phyloP scores from a whole-genome alignment of 53 echinoderm and acorn worm species.

The Temnopleurus reevesii region DNA sequence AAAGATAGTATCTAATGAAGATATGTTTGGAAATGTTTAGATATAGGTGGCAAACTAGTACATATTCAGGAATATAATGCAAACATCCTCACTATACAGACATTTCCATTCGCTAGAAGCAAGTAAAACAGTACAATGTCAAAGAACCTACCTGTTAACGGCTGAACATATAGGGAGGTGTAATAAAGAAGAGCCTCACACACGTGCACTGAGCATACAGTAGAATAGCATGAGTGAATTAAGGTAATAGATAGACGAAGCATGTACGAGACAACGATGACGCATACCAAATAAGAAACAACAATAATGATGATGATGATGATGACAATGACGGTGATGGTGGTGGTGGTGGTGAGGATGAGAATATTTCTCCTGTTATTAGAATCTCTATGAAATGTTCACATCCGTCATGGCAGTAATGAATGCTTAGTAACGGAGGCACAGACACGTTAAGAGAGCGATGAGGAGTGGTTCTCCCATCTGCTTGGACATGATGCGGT shows the following conservation, averaged over 20 bases:
- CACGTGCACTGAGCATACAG: not conserved
- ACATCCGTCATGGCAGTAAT: not conserved
- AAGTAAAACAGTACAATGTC: not conserved
- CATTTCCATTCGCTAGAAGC: not conserved
- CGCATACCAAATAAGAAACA: not conserved
- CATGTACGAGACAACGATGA: slow-evolving; percentile 26
- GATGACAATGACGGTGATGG: too few species aligned
- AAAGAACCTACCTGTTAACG: slow-evolving; percentile 40
- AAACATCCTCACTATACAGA: not conserved
- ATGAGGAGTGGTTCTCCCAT: slow-evolving; percentile 35
- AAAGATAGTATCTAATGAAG: too few species aligned
- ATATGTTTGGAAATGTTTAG: too few species aligned
- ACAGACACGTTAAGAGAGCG: not conserved
- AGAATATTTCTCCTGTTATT: not conserved
- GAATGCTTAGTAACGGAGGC: slow-evolving; percentile 29
- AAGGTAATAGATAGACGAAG: slow-evolving; percentile 26
- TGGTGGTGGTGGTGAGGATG: slow-evolving; percentile 2
- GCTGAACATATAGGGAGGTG: not conserved
- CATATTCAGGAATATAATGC: too few species aligned
- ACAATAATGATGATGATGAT: slow-evolving; percentile 30
- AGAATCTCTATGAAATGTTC: not conserved
- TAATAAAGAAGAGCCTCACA: not conserved
- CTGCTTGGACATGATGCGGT: slow-evolving; percentile 2
- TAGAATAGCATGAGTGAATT: slow-evolving; percentile 17
- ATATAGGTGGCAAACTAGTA: too few species aligned